Percentiles rank a stretch among this genome's conserved stretches.
These are phyloP conservation scores for Trichonephila clavata DNA, from an alignment of 1,140 invertebrate genomes.

Conservation along the genomic window DNA sequence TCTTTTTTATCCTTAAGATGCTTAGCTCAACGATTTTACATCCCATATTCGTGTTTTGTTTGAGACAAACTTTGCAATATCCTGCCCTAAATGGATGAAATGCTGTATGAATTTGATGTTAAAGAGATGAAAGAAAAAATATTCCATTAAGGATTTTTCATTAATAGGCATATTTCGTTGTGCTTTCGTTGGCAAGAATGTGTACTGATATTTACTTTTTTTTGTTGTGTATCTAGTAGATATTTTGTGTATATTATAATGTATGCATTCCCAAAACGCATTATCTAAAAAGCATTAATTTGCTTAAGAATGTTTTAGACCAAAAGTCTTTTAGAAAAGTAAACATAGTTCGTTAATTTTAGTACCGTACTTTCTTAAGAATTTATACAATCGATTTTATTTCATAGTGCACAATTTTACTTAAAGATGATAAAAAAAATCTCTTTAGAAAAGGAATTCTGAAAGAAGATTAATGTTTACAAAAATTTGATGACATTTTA, in stretches of 20 bases:
- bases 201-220: not conserved
- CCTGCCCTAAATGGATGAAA: not conserved
- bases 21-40: constrained; percentile 26
- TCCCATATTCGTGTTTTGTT: constrained; percentile 2
- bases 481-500: too few relatives aligned
- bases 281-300: constrained; percentile 39
- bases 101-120: not conserved
- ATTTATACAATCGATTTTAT: too few relatives aligned
- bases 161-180: constrained; percentile 24
- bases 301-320: not conserved
- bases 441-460: too few relatives aligned
- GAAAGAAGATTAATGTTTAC: too few relatives aligned
- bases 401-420: too few relatives aligned
- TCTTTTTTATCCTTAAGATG: constrained; percentile 25
- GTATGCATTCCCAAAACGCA: not conserved
- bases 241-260: not conserved
- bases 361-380: not conserved
- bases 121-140: constrained; percentile 16
- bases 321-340: not conserved
- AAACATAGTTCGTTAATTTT: not conserved
- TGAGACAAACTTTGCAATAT: constrained; percentile 13
- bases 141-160: constrained; percentile 25
- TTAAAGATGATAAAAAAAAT: too few relatives aligned
- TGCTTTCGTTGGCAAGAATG: not conserved
- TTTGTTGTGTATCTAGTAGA: not conserved